Conservation (phyloP, 2,888 invertebrate genomes). For the Linnaemya vulpina region DNA sequence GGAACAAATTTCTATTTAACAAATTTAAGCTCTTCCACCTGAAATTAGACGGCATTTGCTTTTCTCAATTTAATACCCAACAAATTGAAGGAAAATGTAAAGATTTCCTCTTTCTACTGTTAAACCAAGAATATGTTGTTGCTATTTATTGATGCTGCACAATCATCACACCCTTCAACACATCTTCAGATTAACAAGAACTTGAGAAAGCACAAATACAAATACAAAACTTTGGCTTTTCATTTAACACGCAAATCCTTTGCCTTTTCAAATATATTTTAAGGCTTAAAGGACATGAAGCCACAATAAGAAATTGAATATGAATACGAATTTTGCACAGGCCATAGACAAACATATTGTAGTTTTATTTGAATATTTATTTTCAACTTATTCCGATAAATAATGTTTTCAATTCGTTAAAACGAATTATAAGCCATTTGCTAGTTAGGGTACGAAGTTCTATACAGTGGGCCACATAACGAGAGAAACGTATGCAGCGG, state of each 20-base stretch:
- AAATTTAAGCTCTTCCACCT: slow-evolving; percentile 49
- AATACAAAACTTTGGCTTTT: neutral
- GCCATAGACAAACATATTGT: slow-evolving; percentile 18
- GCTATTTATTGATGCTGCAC: slow-evolving; percentile 60
- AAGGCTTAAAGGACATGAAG: slow-evolving; percentile 28
- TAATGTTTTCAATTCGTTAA: neutral
- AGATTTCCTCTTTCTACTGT: slow-evolving; percentile 22
- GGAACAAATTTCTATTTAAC: slow-evolving; percentile 46
- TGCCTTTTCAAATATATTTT: slow-evolving; percentile 19
- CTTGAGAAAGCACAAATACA: neutral
- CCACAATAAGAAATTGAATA: slow-evolving; percentile 43
- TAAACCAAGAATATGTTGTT: slow-evolving; percentile 57
- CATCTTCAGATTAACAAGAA: neutral
- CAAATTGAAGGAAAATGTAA: slow-evolving; percentile 27
- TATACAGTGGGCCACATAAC: neutral
- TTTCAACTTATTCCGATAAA: neutral
- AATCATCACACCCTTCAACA: slow-evolving; percentile 20
- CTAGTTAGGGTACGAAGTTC: neutral
- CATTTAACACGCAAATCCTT: slow-evolving; percentile 17
- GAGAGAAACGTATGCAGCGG: neutral
- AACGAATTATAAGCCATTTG: neutral
- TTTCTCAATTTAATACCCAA: slow-evolving; percentile 35
- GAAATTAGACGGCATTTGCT: slow-evolving; percentile 38
- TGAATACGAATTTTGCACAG: slow-evolving; percentile 24
- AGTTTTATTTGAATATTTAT: slow-evolving; percentile 43